phyloP scores from a whole-genome alignment of 2,797 vertebrate species.

The Tenualosa thibaudeaui region DNA sequence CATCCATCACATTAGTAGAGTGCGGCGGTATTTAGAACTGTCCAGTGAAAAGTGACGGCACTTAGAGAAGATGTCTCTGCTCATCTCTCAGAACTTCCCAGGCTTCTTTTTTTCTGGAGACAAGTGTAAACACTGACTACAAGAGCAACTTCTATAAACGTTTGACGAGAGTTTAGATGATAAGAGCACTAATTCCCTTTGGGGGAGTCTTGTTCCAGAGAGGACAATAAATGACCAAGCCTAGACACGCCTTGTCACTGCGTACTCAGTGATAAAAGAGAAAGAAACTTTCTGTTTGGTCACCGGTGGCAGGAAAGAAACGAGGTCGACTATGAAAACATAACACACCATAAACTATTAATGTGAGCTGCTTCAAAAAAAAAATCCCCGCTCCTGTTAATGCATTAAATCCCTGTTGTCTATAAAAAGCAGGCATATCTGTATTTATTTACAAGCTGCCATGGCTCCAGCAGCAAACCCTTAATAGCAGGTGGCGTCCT shows the following conservation, averaged over 20 bases:
- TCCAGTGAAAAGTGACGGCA: constrained; percentile 38
- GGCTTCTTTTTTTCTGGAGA: neutral
- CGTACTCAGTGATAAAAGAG: neutral
- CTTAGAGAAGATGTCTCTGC: neutral
- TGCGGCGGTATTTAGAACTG: constrained; percentile 34
- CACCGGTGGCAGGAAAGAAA: constrained; percentile 64
- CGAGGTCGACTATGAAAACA: constrained; percentile 74
- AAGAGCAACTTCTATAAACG: constrained; percentile 13
- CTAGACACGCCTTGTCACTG: constrained; percentile 49
- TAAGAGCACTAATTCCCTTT: neutral
- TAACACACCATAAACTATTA: constrained; percentile 81
- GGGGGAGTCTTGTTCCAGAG: neutral
- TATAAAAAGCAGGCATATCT: constrained; percentile 79
- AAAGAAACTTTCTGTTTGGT: constrained; percentile 51
- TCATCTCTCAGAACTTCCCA: neutral
- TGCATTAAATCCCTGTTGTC: constrained; percentile 82
- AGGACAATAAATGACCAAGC: constrained; percentile 20
- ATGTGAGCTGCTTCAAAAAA: constrained; percentile 65
- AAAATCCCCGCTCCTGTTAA: constrained; percentile 78
- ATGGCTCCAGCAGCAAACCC: constrained; percentile 48
- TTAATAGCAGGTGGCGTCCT: constrained; percentile 62
- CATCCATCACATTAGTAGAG: neutral
- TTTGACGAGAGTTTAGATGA: constrained; percentile 19
- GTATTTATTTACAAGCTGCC: constrained; percentile 79
- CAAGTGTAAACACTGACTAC: neutral